These are phyloP conservation scores for Labeo catla DNA, from an alignment of 2,113 vertebrate species.

Conservation along the genomic window DNA sequence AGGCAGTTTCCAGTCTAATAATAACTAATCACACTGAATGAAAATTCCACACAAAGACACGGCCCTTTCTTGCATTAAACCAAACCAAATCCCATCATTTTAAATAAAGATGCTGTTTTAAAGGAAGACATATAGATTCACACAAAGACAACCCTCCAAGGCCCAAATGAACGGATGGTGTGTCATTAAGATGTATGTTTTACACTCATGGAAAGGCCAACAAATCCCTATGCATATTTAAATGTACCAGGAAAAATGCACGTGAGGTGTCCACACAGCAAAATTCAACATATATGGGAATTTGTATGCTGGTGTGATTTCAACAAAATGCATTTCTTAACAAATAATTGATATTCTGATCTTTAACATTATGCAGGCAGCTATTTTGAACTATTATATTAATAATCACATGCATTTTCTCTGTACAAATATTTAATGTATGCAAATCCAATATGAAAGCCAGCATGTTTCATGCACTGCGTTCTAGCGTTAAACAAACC, in stretches of 20 bases:
- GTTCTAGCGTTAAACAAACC: background rate
- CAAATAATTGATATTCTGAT: background rate
- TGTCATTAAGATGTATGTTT: background rate
- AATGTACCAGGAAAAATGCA: background rate
- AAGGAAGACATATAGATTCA: background rate
- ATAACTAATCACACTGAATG: constrained; percentile 84
- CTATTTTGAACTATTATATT: background rate
- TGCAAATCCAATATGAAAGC: constrained; percentile 48
- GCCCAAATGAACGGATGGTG: constrained; percentile 9
- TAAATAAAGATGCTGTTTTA: constrained; percentile 26
- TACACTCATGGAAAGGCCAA: background rate
- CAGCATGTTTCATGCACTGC: constrained; percentile 19
- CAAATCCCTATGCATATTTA: background rate
- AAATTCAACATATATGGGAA: background rate
- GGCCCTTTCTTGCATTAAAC: constrained; percentile 60
- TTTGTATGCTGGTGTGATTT: background rate
- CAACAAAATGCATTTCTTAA: background rate
- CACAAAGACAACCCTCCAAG: constrained; percentile 12
- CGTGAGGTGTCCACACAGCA: background rate
- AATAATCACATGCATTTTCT: constrained; percentile 22
- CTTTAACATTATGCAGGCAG: background rate
- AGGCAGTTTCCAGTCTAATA: constrained; percentile 86
- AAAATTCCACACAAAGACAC: constrained; percentile 73
- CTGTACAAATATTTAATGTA: constrained; percentile 49
- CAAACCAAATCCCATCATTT: constrained; percentile 56